Conservation (phyloP, 2,888 invertebrate genomes). For the Lasius fuliginosus region DNA sequence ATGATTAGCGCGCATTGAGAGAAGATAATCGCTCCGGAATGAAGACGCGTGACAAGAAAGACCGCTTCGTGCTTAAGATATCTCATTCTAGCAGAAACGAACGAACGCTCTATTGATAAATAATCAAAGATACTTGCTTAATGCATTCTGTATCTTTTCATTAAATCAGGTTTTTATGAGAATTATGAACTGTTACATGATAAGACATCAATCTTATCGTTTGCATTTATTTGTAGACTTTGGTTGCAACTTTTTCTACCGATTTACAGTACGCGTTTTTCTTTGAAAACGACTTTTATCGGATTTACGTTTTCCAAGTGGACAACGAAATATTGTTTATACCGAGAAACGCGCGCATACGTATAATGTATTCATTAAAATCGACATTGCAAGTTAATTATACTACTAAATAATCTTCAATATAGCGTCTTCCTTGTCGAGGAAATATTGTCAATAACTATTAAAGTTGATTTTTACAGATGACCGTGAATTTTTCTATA, state of each 20-base stretch:
- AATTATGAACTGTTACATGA: constrained; percentile 24
- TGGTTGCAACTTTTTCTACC: neutral
- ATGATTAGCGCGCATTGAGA: neutral
- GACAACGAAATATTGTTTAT: constrained; percentile 28
- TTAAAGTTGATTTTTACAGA: neutral
- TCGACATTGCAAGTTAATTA: constrained; percentile 12
- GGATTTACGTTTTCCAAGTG: neutral
- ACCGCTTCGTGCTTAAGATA: neutral
- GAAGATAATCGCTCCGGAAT: neutral
- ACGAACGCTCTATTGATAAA: constrained; percentile 9
- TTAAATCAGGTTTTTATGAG: constrained; percentile 7
- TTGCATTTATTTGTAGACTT: constrained; percentile 29
- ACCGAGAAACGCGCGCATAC: neutral
- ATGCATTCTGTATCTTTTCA: neutral
- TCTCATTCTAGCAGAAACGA: neutral
- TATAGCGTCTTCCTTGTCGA: constrained; percentile 15
- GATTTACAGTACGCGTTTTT: neutral
- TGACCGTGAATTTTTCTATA: neutral
- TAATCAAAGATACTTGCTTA: constrained; percentile 10
- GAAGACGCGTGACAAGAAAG: neutral
- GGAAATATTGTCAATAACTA: neutral
- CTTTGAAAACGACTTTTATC: neutral
- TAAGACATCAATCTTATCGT: constrained; percentile 19
- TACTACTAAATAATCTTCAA: constrained; percentile 13
- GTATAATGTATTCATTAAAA: neutral